Conservation (phyloP, 2,888 invertebrate species). For the Microchrysa polita region DNA sequence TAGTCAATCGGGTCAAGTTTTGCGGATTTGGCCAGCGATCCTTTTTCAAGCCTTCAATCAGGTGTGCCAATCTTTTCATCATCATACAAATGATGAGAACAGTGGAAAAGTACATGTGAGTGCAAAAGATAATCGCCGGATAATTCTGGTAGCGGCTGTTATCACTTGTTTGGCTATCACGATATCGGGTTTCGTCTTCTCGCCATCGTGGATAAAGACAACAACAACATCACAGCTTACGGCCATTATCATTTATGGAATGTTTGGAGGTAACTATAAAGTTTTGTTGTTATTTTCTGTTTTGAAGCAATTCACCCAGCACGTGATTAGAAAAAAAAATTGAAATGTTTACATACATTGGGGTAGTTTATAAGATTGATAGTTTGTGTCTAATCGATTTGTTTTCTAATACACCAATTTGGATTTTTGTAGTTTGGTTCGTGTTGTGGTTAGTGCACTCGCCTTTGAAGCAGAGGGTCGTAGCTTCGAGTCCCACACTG, state of each 20-base stretch:
- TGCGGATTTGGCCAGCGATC: slow-evolving; percentile 63
- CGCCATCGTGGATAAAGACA: slow-evolving; percentile 62
- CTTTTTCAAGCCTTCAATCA: slow-evolving; percentile 62
- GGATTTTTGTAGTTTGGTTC: too few relatives aligned
- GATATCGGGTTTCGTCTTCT: slow-evolving; percentile 62
- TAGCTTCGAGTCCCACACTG: too few relatives aligned
- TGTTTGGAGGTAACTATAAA: slow-evolving; percentile 60
- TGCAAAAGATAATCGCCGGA: slow-evolving; percentile 58
- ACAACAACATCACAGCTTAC: slow-evolving; percentile 61
- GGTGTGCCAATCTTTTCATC: slow-evolving; percentile 61
- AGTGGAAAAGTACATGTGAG: slow-evolving; percentile 57
- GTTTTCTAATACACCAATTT: too few relatives aligned
- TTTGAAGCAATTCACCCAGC: too few relatives aligned
- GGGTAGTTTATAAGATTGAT: too few relatives aligned
- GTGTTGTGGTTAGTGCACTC: too few relatives aligned
- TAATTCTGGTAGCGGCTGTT: slow-evolving; percentile 60
- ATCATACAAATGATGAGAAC: slow-evolving; percentile 58
- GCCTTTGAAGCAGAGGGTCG: too few relatives aligned
- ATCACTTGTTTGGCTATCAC: slow-evolving; percentile 60
- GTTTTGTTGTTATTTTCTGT: too few relatives aligned
- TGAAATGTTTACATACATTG: too few relatives aligned
- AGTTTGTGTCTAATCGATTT: too few relatives aligned
- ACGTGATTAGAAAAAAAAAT: too few relatives aligned
- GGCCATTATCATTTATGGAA: slow-evolving; percentile 62
- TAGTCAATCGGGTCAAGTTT: slow-evolving; percentile 60